Conservation (phyloP, 1,140 invertebrate genomes). For the Leptonema lineaticorne region DNA sequence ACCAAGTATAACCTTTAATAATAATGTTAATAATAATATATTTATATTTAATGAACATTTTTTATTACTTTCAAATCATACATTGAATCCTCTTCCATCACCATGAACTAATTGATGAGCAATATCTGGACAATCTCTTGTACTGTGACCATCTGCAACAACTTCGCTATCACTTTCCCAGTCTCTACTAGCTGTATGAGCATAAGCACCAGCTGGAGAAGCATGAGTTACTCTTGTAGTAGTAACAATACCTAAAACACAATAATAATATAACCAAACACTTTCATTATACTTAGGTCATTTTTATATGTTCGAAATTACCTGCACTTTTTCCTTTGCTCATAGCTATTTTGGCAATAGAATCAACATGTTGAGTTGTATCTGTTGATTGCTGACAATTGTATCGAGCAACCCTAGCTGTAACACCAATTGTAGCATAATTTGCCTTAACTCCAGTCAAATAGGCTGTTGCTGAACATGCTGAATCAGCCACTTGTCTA, state of each 20-base stretch:
- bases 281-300: not conserved
- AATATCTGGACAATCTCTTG: conserved; percentile 55
- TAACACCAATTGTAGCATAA: conserved; percentile 71
- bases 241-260: conserved; percentile 65
- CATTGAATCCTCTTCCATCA: conserved; percentile 55
- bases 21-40: not conserved
- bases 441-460: conserved; percentile 82
- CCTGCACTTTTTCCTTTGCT: conserved; percentile 69
- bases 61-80: conserved; percentile 28
- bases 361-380: conserved; percentile 57
- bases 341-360: conserved; percentile 72
- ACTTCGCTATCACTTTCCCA: conserved; percentile 76
- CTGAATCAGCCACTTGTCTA: conserved; percentile 74
- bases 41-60: not conserved
- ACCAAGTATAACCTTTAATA: conserved; percentile 66
- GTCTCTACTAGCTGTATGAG: conserved; percentile 72
- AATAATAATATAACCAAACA: conserved; percentile 33
- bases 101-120: conserved; percentile 65
- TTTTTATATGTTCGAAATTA: conserved; percentile 32
- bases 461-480: conserved; percentile 77
- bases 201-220: conserved; percentile 75
- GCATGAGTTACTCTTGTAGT: conserved; percentile 75
- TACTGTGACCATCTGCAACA: conserved; percentile 46
- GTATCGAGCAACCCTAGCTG: conserved; percentile 58
- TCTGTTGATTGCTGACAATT: conserved; percentile 60